These are phyloP conservation scores for Psittacara wagleri DNA, from an alignment of 2,113 vertebrate genomes.

Conservation along the genomic window DNA sequence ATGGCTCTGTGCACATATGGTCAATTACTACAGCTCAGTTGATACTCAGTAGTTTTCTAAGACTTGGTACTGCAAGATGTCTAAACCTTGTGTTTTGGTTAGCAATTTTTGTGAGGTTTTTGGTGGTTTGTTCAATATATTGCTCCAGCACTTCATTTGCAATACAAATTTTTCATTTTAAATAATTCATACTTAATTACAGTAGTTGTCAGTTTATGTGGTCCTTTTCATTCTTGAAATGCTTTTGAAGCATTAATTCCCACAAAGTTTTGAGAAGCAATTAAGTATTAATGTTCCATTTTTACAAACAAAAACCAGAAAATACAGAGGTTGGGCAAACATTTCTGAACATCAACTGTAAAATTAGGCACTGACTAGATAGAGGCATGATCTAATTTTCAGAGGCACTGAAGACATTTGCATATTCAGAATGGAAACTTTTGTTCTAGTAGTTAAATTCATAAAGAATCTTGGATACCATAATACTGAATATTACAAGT, in stretches of 20 bases:
- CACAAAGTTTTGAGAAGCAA: conserved; percentile 65
- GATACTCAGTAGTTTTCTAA: conserved; percentile 1
- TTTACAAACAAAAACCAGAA: conserved; percentile 57
- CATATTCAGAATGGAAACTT: conserved; percentile 60
- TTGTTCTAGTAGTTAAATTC: conserved; percentile 43
- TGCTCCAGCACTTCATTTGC: conserved; percentile 59
- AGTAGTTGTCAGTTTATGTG: conserved; percentile 62
- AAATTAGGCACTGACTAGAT: conserved; percentile 64
- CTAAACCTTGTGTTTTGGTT: conserved; percentile 45
- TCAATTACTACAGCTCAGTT: neutral
- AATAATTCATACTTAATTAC: conserved; percentile 67
- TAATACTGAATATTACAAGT: conserved; percentile 28
- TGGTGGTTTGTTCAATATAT: conserved; percentile 54
- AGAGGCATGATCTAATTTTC: conserved; percentile 57
- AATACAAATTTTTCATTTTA: conserved; percentile 67
- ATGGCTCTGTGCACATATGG: neutral
- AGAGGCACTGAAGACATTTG: conserved; percentile 55
- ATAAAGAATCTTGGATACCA: conserved; percentile 26
- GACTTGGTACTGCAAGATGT: conserved; percentile 24
- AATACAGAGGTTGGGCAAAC: conserved; percentile 64
- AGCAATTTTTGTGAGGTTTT: conserved; percentile 53
- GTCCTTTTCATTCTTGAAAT: conserved; percentile 69
- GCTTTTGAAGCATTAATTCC: conserved; percentile 66
- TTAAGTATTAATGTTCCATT: conserved; percentile 64
- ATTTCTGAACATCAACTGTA: conserved; percentile 62